Conservation (phyloP, 2,797 vertebrate genomes). For the Neosilurus hyrtlii region DNA sequence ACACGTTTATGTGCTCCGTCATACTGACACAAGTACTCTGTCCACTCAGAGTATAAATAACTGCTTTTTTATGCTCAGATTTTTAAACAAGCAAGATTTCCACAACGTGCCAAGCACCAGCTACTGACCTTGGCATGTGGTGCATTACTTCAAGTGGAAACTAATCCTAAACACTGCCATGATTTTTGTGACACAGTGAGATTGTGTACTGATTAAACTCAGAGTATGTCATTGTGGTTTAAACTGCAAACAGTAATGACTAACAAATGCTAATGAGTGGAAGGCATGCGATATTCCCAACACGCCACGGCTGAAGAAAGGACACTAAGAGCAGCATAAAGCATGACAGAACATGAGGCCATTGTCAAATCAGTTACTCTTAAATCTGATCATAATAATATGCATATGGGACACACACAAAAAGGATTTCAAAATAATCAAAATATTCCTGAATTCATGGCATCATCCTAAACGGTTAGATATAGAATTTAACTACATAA, state of each 20-base stretch:
- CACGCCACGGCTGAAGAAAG: background rate
- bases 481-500: background rate
- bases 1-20: background rate
- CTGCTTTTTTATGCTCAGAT: background rate
- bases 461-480: background rate
- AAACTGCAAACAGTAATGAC: background rate
- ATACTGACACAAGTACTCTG: background rate
- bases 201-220: background rate
- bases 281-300: background rate
- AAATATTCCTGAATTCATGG: background rate
- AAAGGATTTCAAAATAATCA: background rate
- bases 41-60: background rate
- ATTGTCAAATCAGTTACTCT: background rate
- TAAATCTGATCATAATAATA: background rate
- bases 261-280: conserved; percentile 2
- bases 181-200: background rate
- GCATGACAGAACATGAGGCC: background rate
- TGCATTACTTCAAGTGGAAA: background rate
- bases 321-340: background rate
- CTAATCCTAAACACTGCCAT: background rate
- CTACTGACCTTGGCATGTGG: background rate
- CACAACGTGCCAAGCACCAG: background rate
- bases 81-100: background rate
- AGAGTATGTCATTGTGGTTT: background rate
- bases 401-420: background rate